Evolutionary conservation across 2,888 invertebrate species (phyloP), one percentile per base, ranked within the genome.

Genomic region (Stenodera caucasica): DNA sequence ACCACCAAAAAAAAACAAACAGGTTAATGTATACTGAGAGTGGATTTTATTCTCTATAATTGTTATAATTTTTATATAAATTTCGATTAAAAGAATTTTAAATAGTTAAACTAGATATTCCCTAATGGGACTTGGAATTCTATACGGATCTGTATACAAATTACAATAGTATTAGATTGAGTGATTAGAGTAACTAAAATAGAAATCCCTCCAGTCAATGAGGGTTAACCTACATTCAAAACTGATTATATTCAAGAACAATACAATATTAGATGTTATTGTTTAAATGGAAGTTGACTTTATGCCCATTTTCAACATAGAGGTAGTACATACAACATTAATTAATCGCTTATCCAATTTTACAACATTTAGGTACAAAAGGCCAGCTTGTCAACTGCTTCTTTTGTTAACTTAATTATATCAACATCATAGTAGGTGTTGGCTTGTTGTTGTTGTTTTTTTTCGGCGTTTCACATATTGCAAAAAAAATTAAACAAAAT

Each of bases 331-430:
- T 26, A 26, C 2, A 56, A 59, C 56, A 63, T 63, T 63, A 63
- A 63, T 63, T 63, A 63, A 63, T 63, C 54, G 59, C 60, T 57
- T 60, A 59, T 63, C 63, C 59, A 57, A 54, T 63, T 55, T 53
- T 45, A 45, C 12, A 45, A 45, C 45, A 45, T 45, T 2, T 26
- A 26, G 2, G 21, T 2, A 23, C 45, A 45, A 45, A 45, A 45
- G 45, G 12, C 21, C 11, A n/a, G 2, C 45, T 45, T 45, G 45
- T 45, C 45, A 45, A 45, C 45, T 23, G 23, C 6, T 45, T 12
- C 45, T 45, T 45, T 45, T 45, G 23, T 45, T 23, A 12, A 45
- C 4, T 45, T 45, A 45, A 45, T 45, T 45, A 45, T 45, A 45
- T 45, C 23, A 23, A 45, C 12, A 45, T 33, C 12, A n/a, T n/a